Evolutionary conservation across 2,797 vertebrate species (phyloP), one percentile per base, ranked within the genome.

Genomic region (Propithecus deckenii): DNA sequence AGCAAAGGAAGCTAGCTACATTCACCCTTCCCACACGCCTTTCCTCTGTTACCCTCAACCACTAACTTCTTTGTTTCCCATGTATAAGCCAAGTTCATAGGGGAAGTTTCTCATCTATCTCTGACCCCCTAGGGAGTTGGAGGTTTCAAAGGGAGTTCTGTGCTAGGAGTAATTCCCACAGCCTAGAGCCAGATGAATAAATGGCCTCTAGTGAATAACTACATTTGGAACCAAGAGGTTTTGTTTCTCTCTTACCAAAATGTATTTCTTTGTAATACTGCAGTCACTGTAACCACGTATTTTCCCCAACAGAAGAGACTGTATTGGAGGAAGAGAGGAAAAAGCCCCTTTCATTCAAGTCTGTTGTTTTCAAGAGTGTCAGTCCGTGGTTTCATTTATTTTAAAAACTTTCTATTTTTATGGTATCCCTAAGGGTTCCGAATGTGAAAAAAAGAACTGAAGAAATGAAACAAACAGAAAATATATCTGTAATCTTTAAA

Each of bases 1-100:
- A 85, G 97, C 74, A 96, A 81, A 98, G 97, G 97, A 98, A 98
- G 95, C 76, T 83, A 83, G 89, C 81, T 75, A 65, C 75, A 93
- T 94, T 97, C 48, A 17, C 94, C 71, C 97, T 97, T 95, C 97
- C 96, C 95, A 96, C 95, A 43, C 43, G 59, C 74, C 96, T 88
- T 94, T 90, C 89, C 96, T 97, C 89, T 92, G 65, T 69, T 79
- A 78, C 69, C 95, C 85, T 94, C 93, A 69, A 86, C 96, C 88
- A 98, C n/a, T 97, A 95, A 91, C 91, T 46, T 97, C 97, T 98
- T 98, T 98, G 97, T 98, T 97, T 85, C 59, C 48, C 13, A 8
- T 84, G 83, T 48, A 92, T 83, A 83, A 94, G 32, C 87, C 86
- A 85, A 98, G 85, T 96, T 97, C 92, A 67, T 0, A 81, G 93